Percentiles rank a stretch among this genome's conserved stretches.
Evolutionary conservation across 2,797 vertebrate species (phyloP).

Genomic region (Prionace glauca): DNA sequence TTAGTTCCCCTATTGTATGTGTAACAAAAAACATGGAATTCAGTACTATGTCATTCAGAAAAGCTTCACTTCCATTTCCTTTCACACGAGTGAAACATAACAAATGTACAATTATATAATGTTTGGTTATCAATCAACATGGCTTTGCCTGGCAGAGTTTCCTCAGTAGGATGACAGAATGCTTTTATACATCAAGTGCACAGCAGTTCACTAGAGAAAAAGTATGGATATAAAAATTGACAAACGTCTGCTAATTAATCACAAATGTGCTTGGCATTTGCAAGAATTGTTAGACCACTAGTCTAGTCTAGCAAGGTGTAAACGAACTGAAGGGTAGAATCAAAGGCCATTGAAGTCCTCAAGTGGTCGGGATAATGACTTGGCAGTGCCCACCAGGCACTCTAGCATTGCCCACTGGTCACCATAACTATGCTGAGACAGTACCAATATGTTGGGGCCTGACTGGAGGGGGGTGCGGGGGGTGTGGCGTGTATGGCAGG

Average conservation of each 20-base stretch:
- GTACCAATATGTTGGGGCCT: too few species aligned
- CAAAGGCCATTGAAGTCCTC: too few species aligned
- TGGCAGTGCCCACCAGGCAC: too few species aligned
- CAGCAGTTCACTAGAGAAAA: background rate
- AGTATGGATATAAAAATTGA: background rate
- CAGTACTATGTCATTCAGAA: background rate
- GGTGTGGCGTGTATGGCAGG: too few species aligned
- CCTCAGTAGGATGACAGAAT: background rate
- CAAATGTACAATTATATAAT: background rate
- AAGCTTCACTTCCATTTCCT: background rate
- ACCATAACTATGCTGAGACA: too few species aligned
- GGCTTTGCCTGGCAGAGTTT: background rate
- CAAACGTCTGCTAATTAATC: background rate
- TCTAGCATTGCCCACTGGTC: too few species aligned
- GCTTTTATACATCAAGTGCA: background rate
- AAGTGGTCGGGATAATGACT: too few species aligned
- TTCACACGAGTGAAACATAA: background rate
- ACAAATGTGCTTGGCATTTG: background rate
- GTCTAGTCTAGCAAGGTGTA: background rate
- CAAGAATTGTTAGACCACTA: background rate
- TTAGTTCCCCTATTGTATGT: slow-evolving; percentile 40
- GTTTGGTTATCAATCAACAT: background rate
- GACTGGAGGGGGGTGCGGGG: too few species aligned
- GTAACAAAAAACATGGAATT: background rate
- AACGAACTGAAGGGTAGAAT: background rate